A percentile compares a stretch with the other conserved stretches of the same genome.
These are phyloP conservation scores for Dasypolia templi DNA, from an alignment of 2,888 invertebrate genomes.

Conservation along the genomic window DNA sequence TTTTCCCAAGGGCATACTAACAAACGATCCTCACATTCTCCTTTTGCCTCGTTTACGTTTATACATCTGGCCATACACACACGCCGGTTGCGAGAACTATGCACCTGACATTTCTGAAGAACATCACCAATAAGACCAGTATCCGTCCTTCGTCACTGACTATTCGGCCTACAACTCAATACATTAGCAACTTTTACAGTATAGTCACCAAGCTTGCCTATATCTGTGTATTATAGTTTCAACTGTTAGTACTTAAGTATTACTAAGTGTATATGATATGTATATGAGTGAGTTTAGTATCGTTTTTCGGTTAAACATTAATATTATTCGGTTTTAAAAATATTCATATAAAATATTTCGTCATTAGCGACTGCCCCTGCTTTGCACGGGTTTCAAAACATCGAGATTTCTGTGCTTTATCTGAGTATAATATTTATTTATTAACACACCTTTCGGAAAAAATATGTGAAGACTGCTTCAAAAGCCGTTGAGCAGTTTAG, in stretches of 20 bases:
- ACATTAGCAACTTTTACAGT: neutral
- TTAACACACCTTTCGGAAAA: neutral
- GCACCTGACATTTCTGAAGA: neutral
- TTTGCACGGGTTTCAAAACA: neutral
- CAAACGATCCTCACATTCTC: too few relatives aligned
- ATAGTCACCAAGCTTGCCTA: slow-evolving; percentile 58
- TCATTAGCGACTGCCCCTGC: neutral
- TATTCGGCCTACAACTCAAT: slow-evolving; percentile 29
- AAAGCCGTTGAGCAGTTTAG: neutral
- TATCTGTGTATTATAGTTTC: slow-evolving; percentile 52
- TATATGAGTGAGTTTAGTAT: slow-evolving; percentile 19
- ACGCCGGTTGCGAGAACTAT: neutral
- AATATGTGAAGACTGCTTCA: neutral
- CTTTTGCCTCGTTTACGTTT: neutral
- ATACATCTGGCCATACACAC: neutral
- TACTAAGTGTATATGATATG: slow-evolving; percentile 40
- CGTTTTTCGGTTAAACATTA: neutral
- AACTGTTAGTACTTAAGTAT: slow-evolving; percentile 62
- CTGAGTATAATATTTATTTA: neutral
- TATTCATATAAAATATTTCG: neutral
- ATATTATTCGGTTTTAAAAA: neutral
- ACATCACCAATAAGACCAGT: neutral
- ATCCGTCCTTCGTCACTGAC: slow-evolving; percentile 7
- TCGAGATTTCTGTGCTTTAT: neutral
- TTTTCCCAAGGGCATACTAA: too few relatives aligned